Conservation (phyloP, 2,888 invertebrate species). For the Tetragonula carbonaria region DNA sequence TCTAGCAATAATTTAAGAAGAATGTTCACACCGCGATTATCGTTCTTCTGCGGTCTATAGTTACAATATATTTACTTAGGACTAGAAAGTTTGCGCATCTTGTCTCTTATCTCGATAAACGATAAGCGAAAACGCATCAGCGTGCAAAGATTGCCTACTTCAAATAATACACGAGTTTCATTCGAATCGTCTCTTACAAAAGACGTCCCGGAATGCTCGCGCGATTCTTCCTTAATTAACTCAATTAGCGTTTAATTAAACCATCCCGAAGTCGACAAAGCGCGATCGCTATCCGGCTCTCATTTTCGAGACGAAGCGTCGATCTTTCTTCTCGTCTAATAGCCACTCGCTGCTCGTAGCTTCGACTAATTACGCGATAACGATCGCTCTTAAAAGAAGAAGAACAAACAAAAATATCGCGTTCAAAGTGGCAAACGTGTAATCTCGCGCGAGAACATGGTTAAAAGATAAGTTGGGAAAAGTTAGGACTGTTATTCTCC, state of each 20-base stretch:
- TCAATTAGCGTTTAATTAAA: conserved; percentile 48
- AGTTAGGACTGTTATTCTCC: not conserved
- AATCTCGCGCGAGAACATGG: too few relatives aligned
- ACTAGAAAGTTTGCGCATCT: not conserved
- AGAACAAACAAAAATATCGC: not conserved
- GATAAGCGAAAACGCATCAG: conserved; percentile 37
- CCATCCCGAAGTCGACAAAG: conserved; percentile 3
- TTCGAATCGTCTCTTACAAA: not conserved
- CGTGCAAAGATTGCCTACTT: not conserved
- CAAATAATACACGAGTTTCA: not conserved
- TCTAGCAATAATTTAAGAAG: not conserved
- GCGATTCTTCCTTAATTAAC: conserved; percentile 32
- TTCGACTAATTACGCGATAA: conserved; percentile 12
- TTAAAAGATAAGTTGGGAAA: not conserved
- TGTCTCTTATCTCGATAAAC: conserved; percentile 13
- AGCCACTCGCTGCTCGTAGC: not conserved
- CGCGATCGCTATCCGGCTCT: conserved; percentile 21
- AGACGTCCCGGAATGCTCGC: not conserved
- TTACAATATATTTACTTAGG: conserved; percentile 29
- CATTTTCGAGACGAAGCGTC: conserved; percentile 11
- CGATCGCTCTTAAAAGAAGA: not conserved
- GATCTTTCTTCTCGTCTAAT: not conserved
- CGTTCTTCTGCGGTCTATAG: not conserved
- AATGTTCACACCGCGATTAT: conserved; percentile 30
- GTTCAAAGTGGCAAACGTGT: too few relatives aligned